Conservation (phyloP, 2,797 vertebrate species). For the Oryzias dopingdopingensis region DNA sequence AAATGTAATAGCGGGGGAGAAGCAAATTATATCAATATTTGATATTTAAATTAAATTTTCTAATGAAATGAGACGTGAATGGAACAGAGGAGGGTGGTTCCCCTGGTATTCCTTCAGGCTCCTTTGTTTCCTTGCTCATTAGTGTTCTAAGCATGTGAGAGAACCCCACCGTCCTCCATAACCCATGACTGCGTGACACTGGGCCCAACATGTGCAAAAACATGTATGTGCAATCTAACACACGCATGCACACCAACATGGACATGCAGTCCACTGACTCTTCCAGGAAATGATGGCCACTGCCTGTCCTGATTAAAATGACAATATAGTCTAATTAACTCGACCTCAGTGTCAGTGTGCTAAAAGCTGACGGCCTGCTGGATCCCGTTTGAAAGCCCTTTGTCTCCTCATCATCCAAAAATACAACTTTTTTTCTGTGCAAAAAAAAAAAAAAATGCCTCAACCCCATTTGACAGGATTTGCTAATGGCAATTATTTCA, state of each 20-base stretch:
- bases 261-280: constrained; percentile 65
- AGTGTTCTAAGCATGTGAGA: constrained; percentile 74
- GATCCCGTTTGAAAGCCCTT: constrained; percentile 74
- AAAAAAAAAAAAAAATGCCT: constrained; percentile 46
- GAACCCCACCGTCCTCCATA: constrained; percentile 62
- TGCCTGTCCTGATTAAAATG: constrained; percentile 82
- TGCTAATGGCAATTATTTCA: constrained; percentile 82
- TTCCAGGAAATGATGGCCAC: constrained; percentile 74
- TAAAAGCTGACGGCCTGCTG: constrained; percentile 68
- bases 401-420: constrained; percentile 71
- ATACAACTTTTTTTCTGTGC: constrained; percentile 44
- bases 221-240: constrained; percentile 10
- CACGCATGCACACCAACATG: constrained; percentile 37
- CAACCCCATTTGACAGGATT: constrained; percentile 71
- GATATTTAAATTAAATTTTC: constrained; percentile 81
- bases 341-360: constrained; percentile 76
- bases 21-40: constrained; percentile 79
- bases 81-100: constrained; percentile 65
- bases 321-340: constrained; percentile 84
- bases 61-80: constrained; percentile 77
- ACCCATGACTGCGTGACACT: constrained; percentile 67
- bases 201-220: constrained; percentile 40
- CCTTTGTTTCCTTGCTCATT: constrained; percentile 60
- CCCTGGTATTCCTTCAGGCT: constrained; percentile 66
- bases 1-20: constrained; percentile 73